phyloP scores from a whole-genome alignment of 2,113 vertebrate genomes.

The Zosterops lateralis region DNA sequence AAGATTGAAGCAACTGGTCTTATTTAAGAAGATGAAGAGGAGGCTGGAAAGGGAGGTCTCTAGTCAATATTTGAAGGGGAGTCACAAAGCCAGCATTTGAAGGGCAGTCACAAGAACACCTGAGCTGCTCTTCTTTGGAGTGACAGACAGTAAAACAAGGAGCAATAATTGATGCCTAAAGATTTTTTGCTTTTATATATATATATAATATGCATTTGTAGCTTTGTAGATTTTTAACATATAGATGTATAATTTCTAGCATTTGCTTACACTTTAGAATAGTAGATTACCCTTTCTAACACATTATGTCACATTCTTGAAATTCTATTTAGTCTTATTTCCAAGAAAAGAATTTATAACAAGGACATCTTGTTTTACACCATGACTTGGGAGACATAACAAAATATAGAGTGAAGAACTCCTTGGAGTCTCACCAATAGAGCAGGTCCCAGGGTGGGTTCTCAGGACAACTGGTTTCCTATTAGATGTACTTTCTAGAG shows the following conservation, averaged over 20 bases:
- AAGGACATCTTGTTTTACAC: background rate
- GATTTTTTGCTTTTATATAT: background rate
- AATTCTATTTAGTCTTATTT: background rate
- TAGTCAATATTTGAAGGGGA: background rate
- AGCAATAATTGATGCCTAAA: background rate
- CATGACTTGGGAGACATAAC: background rate
- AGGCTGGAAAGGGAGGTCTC: background rate
- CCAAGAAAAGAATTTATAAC: background rate
- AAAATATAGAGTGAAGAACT: background rate
- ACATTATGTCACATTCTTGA: background rate
- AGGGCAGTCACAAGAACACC: background rate
- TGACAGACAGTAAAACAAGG: background rate
- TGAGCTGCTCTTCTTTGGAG: background rate
- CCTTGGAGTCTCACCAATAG: background rate
- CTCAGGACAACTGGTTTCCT: background rate
- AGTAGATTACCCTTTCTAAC: background rate
- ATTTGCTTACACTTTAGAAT: background rate
- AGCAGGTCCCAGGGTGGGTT: background rate
- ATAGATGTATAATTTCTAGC: background rate
- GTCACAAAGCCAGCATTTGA: background rate
- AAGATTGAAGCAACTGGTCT: background rate
- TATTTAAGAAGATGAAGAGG: background rate
- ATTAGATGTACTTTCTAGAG: background rate
- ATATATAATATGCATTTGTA: background rate
- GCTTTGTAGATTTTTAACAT: background rate